Evolutionary conservation across 2,888 invertebrate species (phyloP).

Genomic region (Zaprionus lineosus): DNA sequence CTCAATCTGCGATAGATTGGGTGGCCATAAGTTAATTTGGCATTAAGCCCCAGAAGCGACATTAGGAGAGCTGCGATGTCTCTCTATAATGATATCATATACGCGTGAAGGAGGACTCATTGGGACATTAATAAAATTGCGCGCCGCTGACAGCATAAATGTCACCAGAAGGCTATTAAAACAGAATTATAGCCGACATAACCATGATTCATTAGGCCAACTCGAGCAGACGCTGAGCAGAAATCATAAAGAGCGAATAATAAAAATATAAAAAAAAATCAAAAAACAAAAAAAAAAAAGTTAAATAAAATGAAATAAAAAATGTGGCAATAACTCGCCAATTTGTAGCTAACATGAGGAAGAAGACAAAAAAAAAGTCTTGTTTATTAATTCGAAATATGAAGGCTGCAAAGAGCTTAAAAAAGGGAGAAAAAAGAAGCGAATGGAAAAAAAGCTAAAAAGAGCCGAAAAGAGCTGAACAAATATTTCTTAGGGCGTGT

Average conservation of each 20-base stretch:
- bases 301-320: constrained; percentile 43
- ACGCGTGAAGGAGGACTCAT: constrained; percentile 57
- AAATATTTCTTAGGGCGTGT: constrained; percentile 46
- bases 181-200: constrained; percentile 75
- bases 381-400: constrained; percentile 69
- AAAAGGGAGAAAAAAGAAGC: constrained; percentile 29
- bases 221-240: constrained; percentile 28
- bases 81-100: constrained; percentile 69
- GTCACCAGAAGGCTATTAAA: constrained; percentile 75
- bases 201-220: constrained; percentile 71
- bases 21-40: constrained; percentile 52
- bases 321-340: constrained; percentile 64
- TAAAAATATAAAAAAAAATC: constrained; percentile 28
- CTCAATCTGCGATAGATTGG: not conserved
- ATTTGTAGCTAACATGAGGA: constrained; percentile 63
- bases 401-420: too few relatives aligned
- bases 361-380: constrained; percentile 37
- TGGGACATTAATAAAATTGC: constrained; percentile 73
- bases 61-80: constrained; percentile 60
- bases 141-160: constrained; percentile 77
- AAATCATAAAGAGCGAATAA: too few relatives aligned
- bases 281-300: too few relatives aligned
- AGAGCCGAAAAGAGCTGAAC: constrained; percentile 2
- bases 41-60: constrained; percentile 38
- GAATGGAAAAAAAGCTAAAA: too few relatives aligned